Evolutionary conservation across 2,113 vertebrate genomes (phyloP).

Genomic region (Crocuta crocuta): DNA sequence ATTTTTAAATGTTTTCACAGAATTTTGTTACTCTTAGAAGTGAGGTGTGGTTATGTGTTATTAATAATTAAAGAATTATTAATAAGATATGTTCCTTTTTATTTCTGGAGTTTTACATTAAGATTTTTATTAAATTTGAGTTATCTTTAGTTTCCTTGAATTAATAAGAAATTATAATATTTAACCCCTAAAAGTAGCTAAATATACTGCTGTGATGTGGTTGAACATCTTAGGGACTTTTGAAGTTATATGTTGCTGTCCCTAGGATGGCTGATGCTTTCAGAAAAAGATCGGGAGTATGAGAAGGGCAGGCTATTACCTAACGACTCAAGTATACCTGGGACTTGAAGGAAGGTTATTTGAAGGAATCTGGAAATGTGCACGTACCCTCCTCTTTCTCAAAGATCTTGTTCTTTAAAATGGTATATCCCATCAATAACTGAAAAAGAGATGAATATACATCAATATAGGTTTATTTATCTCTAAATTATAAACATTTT

Average conservation of each 20-base stretch:
- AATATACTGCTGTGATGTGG: not conserved
- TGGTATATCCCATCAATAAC: not conserved
- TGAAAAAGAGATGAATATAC: not conserved
- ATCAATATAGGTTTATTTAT: not conserved
- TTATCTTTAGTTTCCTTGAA: not conserved
- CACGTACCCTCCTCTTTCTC: not conserved
- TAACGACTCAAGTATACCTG: not conserved
- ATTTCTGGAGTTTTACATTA: not conserved
- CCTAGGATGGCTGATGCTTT: not conserved
- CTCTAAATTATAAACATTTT: constrained; percentile 30
- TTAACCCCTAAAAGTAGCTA: not conserved
- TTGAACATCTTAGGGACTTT: not conserved
- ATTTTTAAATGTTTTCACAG: not conserved
- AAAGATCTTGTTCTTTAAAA: not conserved
- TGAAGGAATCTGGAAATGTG: not conserved
- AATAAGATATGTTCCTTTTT: not conserved
- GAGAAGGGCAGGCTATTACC: not conserved
- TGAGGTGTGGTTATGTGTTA: not conserved
- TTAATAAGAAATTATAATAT: not conserved
- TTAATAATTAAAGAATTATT: not conserved
- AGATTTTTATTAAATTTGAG: not conserved
- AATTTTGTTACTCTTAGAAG: not conserved
- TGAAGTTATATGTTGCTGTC: not conserved
- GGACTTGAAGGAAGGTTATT: not conserved
- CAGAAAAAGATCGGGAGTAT: not conserved